A percentile compares a stretch with the other conserved stretches of the same genome.
Evolutionary conservation across 64 coral and sea anemone species (phyloP).

Genomic region (Pachyseris speciosa): DNA sequence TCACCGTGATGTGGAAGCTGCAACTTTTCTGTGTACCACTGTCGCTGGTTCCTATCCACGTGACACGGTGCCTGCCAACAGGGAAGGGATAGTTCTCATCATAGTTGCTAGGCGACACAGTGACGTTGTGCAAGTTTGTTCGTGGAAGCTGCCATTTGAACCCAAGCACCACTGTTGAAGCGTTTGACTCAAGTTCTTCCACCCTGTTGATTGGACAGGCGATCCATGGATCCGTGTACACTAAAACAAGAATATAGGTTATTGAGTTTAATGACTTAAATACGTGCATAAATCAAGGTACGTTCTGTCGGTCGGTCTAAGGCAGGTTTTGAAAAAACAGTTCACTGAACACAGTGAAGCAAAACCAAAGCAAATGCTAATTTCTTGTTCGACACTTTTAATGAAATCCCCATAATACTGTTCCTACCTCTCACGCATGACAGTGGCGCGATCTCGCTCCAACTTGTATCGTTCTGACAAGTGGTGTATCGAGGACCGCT

Average conservation of each 20-base stretch:
- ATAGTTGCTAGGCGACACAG: constrained; percentile 73
- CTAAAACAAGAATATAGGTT: constrained; percentile 29
- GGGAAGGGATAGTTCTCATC: constrained; percentile 85
- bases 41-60: constrained; percentile 88
- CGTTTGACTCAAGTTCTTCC: constrained; percentile 60
- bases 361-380: too few relatives aligned
- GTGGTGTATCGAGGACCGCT: constrained; percentile 89
- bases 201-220: constrained; percentile 77
- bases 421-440: constrained; percentile 83
- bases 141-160: constrained; percentile 82
- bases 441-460: constrained; percentile 70
- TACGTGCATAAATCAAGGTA: too few relatives aligned
- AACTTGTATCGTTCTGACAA: constrained; percentile 73
- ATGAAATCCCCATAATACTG: too few relatives aligned
- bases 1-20: constrained; percentile 77
- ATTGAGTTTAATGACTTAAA: too few relatives aligned
- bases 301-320: too few relatives aligned
- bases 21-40: constrained; percentile 82
- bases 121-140: constrained; percentile 85
- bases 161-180: constrained; percentile 63
- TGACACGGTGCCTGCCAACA: constrained; percentile 81
- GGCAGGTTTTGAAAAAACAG: too few relatives aligned
- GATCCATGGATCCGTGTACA: constrained; percentile 92
- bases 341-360: too few relatives aligned
- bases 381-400: too few relatives aligned